These are phyloP conservation scores for Acronicta aceris DNA, from an alignment of 2,888 invertebrate species.

Conservation along the genomic window DNA sequence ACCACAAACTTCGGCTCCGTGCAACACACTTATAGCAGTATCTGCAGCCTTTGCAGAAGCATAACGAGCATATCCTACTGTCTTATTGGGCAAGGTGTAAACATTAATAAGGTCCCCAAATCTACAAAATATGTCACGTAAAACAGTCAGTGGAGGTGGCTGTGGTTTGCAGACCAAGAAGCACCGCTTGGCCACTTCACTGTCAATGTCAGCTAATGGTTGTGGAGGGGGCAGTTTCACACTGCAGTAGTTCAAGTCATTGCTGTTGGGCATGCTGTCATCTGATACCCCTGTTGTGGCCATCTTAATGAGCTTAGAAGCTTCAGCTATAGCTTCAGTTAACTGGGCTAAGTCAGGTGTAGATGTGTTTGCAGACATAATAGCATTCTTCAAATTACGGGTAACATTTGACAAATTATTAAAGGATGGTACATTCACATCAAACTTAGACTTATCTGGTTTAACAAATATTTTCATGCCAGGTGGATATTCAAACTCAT, in stretches of 20 bases:
- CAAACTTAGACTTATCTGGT: constrained; percentile 85
- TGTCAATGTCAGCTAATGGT: constrained; percentile 92
- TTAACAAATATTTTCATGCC: constrained; percentile 94
- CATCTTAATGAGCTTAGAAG: constrained; percentile 92
- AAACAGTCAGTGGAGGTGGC: constrained; percentile 93
- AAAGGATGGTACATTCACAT: constrained; percentile 62
- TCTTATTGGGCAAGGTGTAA: constrained; percentile 96
- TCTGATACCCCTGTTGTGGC: constrained; percentile 82
- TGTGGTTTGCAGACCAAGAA: constrained; percentile 91
- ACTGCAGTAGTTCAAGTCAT: constrained; percentile 88
- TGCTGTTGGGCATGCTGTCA: constrained; percentile 63
- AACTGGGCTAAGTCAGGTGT: constrained; percentile 90
- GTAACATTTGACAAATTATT: constrained; percentile 69
- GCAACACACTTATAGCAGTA: constrained; percentile 91
- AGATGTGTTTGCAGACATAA: constrained; percentile 63
- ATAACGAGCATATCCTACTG: constrained; percentile 97
- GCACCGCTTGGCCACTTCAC: constrained; percentile 91
- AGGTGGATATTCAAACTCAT: constrained; percentile 97
- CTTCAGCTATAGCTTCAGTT: constrained; percentile 94
- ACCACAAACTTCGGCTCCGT: constrained; percentile 96
- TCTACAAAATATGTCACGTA: constrained; percentile 96
- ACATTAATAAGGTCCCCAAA: constrained; percentile 97
- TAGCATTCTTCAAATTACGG: constrained; percentile 72
- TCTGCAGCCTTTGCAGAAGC: constrained; percentile 93
- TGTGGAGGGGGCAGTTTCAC: constrained; percentile 93